These are phyloP conservation scores for Acromyrmex charruanus DNA, from an alignment of 1,140 invertebrate species.

Conservation along the genomic window DNA sequence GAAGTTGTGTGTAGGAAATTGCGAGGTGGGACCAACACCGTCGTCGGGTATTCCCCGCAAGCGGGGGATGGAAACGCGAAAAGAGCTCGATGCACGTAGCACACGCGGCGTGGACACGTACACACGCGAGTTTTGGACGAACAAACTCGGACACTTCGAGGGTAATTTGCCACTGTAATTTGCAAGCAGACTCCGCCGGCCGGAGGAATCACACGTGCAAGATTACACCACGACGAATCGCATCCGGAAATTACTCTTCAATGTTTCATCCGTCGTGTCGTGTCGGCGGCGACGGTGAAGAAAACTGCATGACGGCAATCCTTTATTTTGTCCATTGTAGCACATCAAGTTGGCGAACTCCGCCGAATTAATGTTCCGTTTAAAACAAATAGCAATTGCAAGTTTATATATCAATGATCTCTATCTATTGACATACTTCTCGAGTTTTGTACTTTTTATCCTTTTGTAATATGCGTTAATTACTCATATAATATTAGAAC, in stretches of 20 bases:
- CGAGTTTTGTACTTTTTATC: neutral
- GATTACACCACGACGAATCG: slow-evolving; percentile 39
- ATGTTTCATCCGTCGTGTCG: neutral
- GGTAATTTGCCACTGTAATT: slow-evolving; percentile 62
- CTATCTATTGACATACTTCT: neutral
- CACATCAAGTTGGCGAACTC: neutral
- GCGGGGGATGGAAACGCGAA: slow-evolving; percentile 6
- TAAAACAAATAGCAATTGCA: neutral
- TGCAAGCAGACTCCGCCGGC: slow-evolving; percentile 63
- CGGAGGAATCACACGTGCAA: slow-evolving; percentile 44
- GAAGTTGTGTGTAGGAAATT: slow-evolving; percentile 77
- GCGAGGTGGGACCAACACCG: slow-evolving; percentile 61
- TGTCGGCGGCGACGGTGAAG: neutral
- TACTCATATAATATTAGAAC: too few relatives aligned
- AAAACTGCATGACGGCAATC: neutral
- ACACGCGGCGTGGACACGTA: slow-evolving; percentile 5
- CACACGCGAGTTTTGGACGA: slow-evolving; percentile 18
- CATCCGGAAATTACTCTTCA: slow-evolving; percentile 17
- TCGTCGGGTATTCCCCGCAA: slow-evolving; percentile 39
- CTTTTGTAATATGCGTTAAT: neutral
- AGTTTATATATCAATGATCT: neutral
- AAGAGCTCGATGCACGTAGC: slow-evolving; percentile 46
- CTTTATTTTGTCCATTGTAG: neutral
- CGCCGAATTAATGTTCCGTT: neutral
- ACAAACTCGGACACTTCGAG: slow-evolving; percentile 61